A percentile compares a stretch with the other conserved stretches of the same genome.
phyloP scores from a whole-genome alignment of 2,113 vertebrate species.

The Egretta garzetta region DNA sequence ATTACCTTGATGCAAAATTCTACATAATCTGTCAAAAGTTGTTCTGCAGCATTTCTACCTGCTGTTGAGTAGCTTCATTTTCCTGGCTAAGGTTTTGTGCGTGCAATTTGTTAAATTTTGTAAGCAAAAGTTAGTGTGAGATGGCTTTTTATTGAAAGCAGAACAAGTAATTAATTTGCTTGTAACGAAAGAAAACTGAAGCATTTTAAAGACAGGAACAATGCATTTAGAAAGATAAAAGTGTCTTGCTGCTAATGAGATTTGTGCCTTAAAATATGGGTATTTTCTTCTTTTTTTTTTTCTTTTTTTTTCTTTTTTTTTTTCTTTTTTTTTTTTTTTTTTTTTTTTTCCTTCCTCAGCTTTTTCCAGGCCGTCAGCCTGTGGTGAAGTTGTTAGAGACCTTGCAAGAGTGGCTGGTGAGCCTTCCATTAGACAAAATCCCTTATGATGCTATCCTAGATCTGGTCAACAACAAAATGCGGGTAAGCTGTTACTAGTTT shows the following conservation, averaged over 20 bases:
- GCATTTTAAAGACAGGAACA: not conserved
- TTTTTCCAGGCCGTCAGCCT: constrained; percentile 87
- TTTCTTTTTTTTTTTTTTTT: not conserved
- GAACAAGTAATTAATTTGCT: not conserved
- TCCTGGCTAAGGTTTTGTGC: not conserved
- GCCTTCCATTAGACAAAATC: constrained; percentile 89
- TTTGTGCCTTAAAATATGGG: not conserved
- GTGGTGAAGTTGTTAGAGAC: constrained; percentile 91
- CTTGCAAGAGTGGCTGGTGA: constrained; percentile 92
- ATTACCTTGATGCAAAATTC: not conserved
- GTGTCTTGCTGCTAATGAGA: not conserved
- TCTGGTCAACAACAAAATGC: constrained; percentile 96
- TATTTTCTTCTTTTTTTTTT: not conserved
- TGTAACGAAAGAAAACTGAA: not conserved
- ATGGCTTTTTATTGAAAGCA: not conserved
- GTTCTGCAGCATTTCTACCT: not conserved
- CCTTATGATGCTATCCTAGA: constrained; percentile 92
- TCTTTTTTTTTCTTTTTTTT: too few species aligned
- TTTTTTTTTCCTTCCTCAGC: constrained; percentile 51
- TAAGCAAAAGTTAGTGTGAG: not conserved
- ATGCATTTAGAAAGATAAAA: not conserved
- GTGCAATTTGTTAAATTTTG: not conserved
- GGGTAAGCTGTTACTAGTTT: constrained; percentile 74
- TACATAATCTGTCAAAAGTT: not conserved
- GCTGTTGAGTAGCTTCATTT: not conserved